These are phyloP conservation scores for Xiphydria camelus DNA, from an alignment of 2,888 invertebrate genomes.

Conservation along the genomic window DNA sequence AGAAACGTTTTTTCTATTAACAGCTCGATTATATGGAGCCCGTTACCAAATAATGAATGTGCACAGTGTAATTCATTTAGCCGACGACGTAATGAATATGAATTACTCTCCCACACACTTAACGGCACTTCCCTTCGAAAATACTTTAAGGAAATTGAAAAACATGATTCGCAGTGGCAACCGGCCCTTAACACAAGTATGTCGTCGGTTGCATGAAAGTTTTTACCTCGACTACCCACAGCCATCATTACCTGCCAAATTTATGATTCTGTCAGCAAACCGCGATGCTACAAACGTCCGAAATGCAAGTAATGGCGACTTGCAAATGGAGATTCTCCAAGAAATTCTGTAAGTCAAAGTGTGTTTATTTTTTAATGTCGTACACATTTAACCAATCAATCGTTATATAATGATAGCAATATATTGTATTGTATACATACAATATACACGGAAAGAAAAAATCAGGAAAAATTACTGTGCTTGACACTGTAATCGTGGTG, in stretches of 20 bases:
- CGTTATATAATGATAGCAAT: no score
- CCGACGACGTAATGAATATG: slow-evolving; percentile 17
- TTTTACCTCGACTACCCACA: not conserved
- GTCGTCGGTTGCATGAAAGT: slow-evolving; percentile 10
- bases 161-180: slow-evolving; percentile 8
- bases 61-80: slow-evolving; percentile 18
- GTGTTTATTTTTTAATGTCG: no score
- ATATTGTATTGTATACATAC: no score
- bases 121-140: slow-evolving; percentile 19
- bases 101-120: slow-evolving; percentile 11
- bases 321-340: no score
- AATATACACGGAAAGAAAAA: no score
- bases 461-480: no score
- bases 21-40: slow-evolving; percentile 12
- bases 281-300: no score
- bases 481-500: no score
- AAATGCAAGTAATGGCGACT: no score
- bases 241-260: slow-evolving; percentile 2
- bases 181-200: slow-evolving; percentile 17
- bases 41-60: slow-evolving; percentile 14
- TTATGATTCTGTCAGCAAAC: slow-evolving; percentile 3
- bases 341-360: no score
- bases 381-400: no score
- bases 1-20: slow-evolving; percentile 5
- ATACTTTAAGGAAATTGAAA: slow-evolving; percentile 15